phyloP scores from a whole-genome alignment of 2,797 vertebrate genomes.

The Lepus oiostolus region DNA sequence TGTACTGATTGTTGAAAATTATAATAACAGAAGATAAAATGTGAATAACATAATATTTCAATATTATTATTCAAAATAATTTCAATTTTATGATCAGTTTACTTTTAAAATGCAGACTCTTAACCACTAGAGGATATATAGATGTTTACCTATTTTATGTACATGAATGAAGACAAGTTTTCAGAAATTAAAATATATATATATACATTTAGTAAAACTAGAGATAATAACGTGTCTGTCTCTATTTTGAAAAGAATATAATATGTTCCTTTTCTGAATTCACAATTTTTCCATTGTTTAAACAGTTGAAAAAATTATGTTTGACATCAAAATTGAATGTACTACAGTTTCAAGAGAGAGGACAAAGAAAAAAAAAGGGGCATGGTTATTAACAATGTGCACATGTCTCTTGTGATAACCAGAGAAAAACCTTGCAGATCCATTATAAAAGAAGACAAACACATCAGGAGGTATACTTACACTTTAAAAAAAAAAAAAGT shows the following conservation, averaged over 20 bases:
- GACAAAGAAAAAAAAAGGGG: not conserved
- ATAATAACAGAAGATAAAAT: not conserved
- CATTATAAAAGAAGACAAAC: not conserved
- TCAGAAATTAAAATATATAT: not conserved
- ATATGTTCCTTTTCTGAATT: not conserved
- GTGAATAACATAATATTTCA: not conserved
- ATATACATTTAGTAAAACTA: not conserved
- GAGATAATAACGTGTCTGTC: not conserved
- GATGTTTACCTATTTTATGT: not conserved
- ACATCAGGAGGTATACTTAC: not conserved
- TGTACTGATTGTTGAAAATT: not conserved
- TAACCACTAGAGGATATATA: not conserved
- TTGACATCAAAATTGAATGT: not conserved
- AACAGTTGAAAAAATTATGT: not conserved
- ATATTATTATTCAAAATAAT: not conserved
- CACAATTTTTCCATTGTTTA: not conserved
- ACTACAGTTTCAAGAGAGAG: not conserved
- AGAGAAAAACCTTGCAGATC: not conserved
- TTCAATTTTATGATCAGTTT: not conserved
- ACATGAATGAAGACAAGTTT: not conserved
- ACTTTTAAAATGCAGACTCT: constrained; percentile 42
- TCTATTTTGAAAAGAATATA: not conserved
- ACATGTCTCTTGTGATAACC: not conserved
- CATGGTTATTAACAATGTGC: not conserved
- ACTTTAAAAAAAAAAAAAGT: not conserved